Base-by-base conservation (phyloP, 1,140 invertebrate species). In the Bombus consobrinus region DNA sequence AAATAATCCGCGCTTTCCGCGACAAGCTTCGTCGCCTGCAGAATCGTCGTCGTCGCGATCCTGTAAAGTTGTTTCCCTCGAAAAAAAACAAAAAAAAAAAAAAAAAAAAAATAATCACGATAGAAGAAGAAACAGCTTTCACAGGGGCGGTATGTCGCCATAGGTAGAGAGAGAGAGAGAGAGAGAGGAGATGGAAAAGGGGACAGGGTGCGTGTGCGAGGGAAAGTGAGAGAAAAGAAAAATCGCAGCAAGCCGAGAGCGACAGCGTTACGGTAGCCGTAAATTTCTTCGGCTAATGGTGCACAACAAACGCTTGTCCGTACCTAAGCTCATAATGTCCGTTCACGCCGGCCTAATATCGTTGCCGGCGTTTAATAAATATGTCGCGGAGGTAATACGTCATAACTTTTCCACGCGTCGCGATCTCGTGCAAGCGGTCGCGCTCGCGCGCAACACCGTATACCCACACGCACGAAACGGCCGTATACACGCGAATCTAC, bases 291-390 rank as follows among this genome's bases (percentile, higher is more conserved):
- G 64, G 87, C 83, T 91, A 92, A 92, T 92, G 88, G 91, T 77
- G 88, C 90, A 89, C 91, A 91, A 92, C 89, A 90, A 91, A 93
- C 88, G 90, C 90, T 92, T 92, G 92, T 93, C 89, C 90, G 89
- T 90, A 91, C 85, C 87, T 88, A 81, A 81, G 68, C 83, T 83
- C 81, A 66, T 88, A 89, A 82, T 89, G 90, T 93, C 87, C 90
- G 90, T 93, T 92, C 91, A 83, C 91, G 84, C 90, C 92, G 83
- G 90, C 89, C 92, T 93, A 93, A 94, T 93, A 93, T 92, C 93
- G 89, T 87, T 90, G 85, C 76, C 74, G 78, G 85, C 84, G 79
- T 89, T 85, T 92, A 91, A 93, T 93, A 93, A 94, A 94, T 94
- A 93, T 88, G 90, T 93, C 89, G 85, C 82, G 83, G 3, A 34